Conservation (phyloP, 2,113 vertebrate species). For the Mormyrus iriodes region DNA sequence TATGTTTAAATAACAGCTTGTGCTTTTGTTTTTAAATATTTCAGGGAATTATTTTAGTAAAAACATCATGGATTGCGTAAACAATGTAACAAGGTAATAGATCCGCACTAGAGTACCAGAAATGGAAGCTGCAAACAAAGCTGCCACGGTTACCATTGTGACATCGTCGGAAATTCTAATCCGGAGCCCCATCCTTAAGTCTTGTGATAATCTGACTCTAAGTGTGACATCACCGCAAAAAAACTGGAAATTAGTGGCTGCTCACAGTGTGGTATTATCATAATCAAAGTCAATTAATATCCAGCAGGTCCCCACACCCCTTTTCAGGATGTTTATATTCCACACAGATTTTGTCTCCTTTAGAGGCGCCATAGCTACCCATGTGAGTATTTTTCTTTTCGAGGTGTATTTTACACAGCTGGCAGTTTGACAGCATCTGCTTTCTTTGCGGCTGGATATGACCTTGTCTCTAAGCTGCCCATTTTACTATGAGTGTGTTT, state of each 20-base stretch:
- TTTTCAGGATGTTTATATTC: background rate
- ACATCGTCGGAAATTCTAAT: background rate
- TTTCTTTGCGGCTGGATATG: background rate
- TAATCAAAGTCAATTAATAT: background rate
- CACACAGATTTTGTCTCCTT: background rate
- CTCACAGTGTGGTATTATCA: background rate
- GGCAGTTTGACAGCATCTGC: background rate
- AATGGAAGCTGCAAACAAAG: background rate
- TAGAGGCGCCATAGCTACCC: background rate
- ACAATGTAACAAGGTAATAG: background rate
- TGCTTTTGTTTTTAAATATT: background rate
- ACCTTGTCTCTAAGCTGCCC: background rate
- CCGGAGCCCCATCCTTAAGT: background rate
- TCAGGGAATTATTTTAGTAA: constrained; percentile 1
- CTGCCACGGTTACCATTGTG: background rate
- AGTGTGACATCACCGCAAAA: background rate
- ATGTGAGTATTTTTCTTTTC: background rate
- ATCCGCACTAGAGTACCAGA: background rate
- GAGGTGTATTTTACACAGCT: background rate
- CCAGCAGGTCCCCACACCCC: background rate
- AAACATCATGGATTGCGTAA: background rate
- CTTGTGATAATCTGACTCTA: background rate
- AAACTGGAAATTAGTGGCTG: background rate
- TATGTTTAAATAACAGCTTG: background rate
- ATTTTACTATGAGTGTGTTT: background rate